A percentile compares a stretch with the other conserved stretches of the same genome.
Conservation (phyloP, 2,113 vertebrate genomes). For the Macrotus californicus region DNA sequence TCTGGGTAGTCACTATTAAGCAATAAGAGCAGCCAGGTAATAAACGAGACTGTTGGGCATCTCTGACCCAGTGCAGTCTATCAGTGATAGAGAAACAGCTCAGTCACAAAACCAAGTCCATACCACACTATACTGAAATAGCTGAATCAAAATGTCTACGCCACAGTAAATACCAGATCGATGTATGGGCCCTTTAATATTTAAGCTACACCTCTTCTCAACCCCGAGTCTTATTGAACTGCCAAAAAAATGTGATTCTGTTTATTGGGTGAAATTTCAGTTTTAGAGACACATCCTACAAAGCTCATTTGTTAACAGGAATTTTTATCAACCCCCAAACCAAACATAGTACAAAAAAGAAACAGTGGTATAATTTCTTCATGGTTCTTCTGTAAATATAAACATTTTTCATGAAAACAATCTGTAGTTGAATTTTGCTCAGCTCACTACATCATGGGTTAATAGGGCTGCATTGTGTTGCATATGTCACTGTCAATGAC, state of each 20-base stretch:
- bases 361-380: not conserved
- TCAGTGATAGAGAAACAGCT: not conserved
- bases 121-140: not conserved
- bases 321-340: not conserved
- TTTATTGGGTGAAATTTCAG: constrained; percentile 2
- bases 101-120: not conserved
- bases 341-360: not conserved
- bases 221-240: not conserved
- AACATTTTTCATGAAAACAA: not conserved
- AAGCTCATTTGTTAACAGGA: not conserved
- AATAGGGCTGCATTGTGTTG: not conserved
- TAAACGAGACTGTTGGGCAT: not conserved
- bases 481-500: not conserved
- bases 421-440: not conserved
- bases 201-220: not conserved
- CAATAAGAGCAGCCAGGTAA: not conserved
- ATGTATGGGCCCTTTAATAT: not conserved
- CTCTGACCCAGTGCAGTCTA: not conserved
- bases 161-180: not conserved
- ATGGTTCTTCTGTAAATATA: not conserved
- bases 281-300: not conserved
- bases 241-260: not conserved
- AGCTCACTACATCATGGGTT: not conserved
- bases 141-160: not conserved
- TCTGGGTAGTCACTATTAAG: not conserved